Conservation (phyloP, 2,888 invertebrate species). For the Drosophila niveifrons region DNA sequence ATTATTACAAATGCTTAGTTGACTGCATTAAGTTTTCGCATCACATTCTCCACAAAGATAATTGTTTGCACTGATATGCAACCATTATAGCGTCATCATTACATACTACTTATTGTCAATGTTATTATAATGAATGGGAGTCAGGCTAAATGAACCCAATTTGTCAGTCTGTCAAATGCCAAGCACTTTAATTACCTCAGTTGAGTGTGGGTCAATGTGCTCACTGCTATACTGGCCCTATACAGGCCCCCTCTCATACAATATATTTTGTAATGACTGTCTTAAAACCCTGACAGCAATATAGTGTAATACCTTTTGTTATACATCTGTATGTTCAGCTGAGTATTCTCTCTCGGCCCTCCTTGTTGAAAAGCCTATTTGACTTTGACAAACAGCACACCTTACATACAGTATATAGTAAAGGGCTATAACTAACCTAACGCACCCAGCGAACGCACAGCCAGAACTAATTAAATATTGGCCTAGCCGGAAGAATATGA, state of each 20-base stretch:
- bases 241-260: neutral
- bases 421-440: slow-evolving; percentile 34
- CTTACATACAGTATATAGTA: neutral
- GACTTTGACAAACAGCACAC: slow-evolving; percentile 36
- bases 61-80: slow-evolving; percentile 54
- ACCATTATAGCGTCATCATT: slow-evolving; percentile 53
- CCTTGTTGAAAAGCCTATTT: slow-evolving; percentile 29
- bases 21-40: slow-evolving; percentile 26
- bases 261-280: slow-evolving; percentile 3
- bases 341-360: neutral
- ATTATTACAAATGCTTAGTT: slow-evolving; percentile 29
- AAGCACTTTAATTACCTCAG: slow-evolving; percentile 39
- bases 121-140: slow-evolving; percentile 20
- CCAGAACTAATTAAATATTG: slow-evolving; percentile 51
- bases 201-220: slow-evolving; percentile 61
- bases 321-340: slow-evolving; percentile 6
- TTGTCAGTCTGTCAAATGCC: slow-evolving; percentile 48
- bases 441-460: slow-evolving; percentile 18
- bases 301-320: slow-evolving; percentile 16
- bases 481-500: slow-evolving; percentile 19
- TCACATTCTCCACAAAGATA: slow-evolving; percentile 32
- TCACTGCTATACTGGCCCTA: slow-evolving; percentile 7
- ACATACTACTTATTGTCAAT: slow-evolving; percentile 14
- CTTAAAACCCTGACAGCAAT: slow-evolving; percentile 12
- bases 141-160: slow-evolving; percentile 42